A percentile compares a stretch with the other conserved stretches of the same genome.
Evolutionary conservation across 1,140 invertebrate species (phyloP).

Genomic region (Chironomus tepperi): DNA sequence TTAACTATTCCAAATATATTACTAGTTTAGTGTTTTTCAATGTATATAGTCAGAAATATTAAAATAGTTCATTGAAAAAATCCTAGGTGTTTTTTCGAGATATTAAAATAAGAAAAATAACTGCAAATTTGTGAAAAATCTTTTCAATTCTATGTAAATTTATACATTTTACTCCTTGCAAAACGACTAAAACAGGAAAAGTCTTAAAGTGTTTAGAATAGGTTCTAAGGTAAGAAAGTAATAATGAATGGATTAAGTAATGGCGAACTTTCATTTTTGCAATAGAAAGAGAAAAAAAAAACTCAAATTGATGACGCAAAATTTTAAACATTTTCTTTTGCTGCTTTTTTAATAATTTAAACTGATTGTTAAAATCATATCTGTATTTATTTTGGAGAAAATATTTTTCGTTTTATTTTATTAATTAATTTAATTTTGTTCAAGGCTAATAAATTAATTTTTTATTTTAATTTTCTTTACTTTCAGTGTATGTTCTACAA

Average conservation of each 20-base stretch:
- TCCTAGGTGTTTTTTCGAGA: constrained; percentile 10
- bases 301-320: background rate
- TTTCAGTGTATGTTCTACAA: background rate
- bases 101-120: background rate
- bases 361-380: background rate
- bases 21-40: constrained; percentile 16
- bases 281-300: background rate
- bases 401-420: background rate
- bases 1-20: constrained; percentile 20
- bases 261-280: constrained; percentile 11
- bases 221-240: background rate
- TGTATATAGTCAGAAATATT: constrained; percentile 9
- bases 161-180: background rate
- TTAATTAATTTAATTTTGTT: background rate
- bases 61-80: constrained; percentile 18
- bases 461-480: background rate
- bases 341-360: background rate
- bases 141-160: constrained; percentile 15
- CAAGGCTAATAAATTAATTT: background rate
- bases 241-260: background rate
- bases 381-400: background rate
- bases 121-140: background rate
- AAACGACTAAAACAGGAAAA: constrained; percentile 22
- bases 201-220: background rate
- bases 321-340: background rate